Conservation (phyloP, 2,888 invertebrate species). For the Cactoblastis cactorum region DNA sequence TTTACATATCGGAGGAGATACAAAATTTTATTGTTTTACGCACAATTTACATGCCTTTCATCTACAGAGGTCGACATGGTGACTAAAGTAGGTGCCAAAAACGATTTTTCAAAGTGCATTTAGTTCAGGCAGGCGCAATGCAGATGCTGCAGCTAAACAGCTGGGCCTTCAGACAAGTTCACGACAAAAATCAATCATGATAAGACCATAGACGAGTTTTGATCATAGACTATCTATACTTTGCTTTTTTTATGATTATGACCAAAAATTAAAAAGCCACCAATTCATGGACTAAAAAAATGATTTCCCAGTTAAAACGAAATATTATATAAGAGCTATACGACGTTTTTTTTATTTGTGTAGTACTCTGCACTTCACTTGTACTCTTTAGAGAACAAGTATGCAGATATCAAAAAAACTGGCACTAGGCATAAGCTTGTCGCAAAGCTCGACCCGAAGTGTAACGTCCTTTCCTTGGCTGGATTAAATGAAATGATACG, state of each 20-base stretch:
- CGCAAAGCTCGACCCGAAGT: too few relatives aligned
- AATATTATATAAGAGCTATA: too few relatives aligned
- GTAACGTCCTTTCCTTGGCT: too few relatives aligned
- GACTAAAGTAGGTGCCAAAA: conserved; percentile 40
- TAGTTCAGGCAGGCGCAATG: conserved; percentile 68
- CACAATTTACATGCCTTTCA: conserved; percentile 53
- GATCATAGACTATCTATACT: neutral
- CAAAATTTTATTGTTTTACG: conserved; percentile 11
- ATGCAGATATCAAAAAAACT: too few relatives aligned
- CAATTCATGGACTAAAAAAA: too few relatives aligned
- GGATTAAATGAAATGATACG: too few relatives aligned
- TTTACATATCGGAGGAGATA: conserved; percentile 14
- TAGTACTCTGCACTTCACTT: too few relatives aligned
- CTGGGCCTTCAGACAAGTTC: conserved; percentile 45
- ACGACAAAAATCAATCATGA: conserved; percentile 62
- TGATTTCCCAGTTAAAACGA: too few relatives aligned
- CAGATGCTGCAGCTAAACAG: conserved; percentile 65
- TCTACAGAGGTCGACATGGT: conserved; percentile 60
- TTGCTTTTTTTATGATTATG: neutral
- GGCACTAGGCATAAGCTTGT: too few relatives aligned
- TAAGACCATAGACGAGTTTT: conserved; percentile 14
- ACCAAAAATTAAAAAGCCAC: neutral
- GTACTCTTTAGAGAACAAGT: too few relatives aligned
- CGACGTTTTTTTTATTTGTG: too few relatives aligned
- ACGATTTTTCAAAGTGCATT: conserved; percentile 45